phyloP scores from a whole-genome alignment of 2,113 vertebrate genomes.

The Lipotes vexillifer region DNA sequence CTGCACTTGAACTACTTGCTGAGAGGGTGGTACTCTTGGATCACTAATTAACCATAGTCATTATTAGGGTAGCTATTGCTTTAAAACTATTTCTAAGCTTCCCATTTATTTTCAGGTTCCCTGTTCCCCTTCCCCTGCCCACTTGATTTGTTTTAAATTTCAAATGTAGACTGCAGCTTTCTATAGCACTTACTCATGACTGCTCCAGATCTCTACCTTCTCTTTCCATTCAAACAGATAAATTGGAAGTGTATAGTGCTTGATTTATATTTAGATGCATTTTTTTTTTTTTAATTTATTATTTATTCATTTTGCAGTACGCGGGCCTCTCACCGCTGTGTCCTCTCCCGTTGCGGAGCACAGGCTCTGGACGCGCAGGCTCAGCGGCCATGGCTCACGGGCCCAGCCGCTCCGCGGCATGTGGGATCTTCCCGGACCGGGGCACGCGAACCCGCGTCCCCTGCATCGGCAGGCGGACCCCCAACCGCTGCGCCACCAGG shows the following conservation, averaged over 20 bases:
- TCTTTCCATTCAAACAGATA: conserved; percentile 81
- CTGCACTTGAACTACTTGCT: conserved; percentile 17
- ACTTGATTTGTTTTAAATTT: conserved; percentile 77
- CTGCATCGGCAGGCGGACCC: too few relatives aligned
- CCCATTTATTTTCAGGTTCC: conserved; percentile 73
- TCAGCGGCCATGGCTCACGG: too few relatives aligned
- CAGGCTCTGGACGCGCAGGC: too few relatives aligned
- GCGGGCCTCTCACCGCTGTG: too few relatives aligned
- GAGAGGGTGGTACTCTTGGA: not conserved
- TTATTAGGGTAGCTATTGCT: conserved; percentile 59
- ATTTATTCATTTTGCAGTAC: too few relatives aligned
- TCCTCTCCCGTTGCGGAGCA: too few relatives aligned
- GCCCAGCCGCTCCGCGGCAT: too few relatives aligned
- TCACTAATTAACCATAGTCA: conserved; percentile 59
- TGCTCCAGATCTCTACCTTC: conserved; percentile 77
- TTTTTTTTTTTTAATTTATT: too few relatives aligned
- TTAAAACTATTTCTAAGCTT: conserved; percentile 73
- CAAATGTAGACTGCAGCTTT: conserved; percentile 73
- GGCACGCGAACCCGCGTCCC: too few relatives aligned
- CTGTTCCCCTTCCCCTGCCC: conserved; percentile 63
- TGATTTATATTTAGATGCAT: conserved; percentile 83
- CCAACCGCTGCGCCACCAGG: too few relatives aligned
- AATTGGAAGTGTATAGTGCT: conserved; percentile 79
- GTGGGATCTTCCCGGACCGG: too few relatives aligned
- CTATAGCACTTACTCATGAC: conserved; percentile 77